Evolutionary conservation across 2,888 invertebrate species (phyloP), one percentile per base, ranked within the genome.

Genomic region (Willowsia nigromaculata): DNA sequence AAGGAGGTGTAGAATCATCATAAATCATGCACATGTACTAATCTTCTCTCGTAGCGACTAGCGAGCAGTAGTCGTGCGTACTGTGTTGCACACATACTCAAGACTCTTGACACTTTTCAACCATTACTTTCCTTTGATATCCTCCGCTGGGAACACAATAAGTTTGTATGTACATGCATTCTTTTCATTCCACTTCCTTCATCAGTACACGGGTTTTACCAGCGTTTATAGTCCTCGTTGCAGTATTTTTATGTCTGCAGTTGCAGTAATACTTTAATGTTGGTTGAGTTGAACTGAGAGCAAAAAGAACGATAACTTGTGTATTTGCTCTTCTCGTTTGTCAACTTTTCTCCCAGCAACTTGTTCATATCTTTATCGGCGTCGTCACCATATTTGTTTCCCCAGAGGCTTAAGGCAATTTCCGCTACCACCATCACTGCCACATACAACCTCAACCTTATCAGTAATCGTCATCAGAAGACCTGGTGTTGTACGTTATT

Each of bases 11-110:
- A 78, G 78, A 85, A 85, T 85, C 85, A 85, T 85, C 76, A 85
- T 85, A 85, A 85, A 85, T 85, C 85, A 78, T 85, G 62, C 30
- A 85, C 74, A 56, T 59, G 56, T 74, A 74, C 71, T 74, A 85
- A 74, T 74, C 84, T 71, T 59, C 40, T 40, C 15, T 43, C 37
- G 37, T 68, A 5, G 68, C 18, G n/a, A n/a, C n/a, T n/a, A n/a
- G n/a, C n/a, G n/a, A 65, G 40, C 9, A 68, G 68, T n/a, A 74
- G 37, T 65, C 7, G 30, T 33, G 33, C 9, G n/a, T 18, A 33
- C 33, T 15, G n/a, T 65, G 33, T 65, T 71, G 22, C 85, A 85
- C 71, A 53, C 71, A 84, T 71, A 71, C 56, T 37, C 40, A 7
- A 40, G 40, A 40, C 43, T 56, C n/a, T 37, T 85, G 84, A 71